Conservation (phyloP, 2,113 vertebrate species). For the Smithornis capensis region DNA sequence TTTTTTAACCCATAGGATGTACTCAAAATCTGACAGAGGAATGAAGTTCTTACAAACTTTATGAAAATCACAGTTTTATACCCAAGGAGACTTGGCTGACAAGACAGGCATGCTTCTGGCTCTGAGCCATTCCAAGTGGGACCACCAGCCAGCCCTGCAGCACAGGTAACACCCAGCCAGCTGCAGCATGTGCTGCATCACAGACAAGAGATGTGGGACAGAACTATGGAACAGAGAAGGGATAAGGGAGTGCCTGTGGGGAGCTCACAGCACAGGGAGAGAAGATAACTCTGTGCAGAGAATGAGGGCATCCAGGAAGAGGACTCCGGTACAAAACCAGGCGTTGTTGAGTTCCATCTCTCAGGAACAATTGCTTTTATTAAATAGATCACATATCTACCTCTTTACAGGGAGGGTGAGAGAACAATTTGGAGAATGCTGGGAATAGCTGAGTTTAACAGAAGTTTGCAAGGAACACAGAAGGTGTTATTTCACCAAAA, state of each 20-base stretch:
- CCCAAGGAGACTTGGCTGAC: neutral
- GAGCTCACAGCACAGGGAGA: neutral
- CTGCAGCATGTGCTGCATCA: neutral
- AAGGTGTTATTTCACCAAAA: neutral
- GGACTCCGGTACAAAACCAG: neutral
- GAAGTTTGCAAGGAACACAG: neutral
- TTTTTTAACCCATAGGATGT: neutral
- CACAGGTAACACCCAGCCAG: neutral
- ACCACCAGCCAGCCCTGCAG: neutral
- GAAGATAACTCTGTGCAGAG: neutral
- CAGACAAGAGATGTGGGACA: accelerated
- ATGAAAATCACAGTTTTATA: neutral
- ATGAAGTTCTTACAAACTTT: neutral
- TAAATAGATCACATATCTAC: neutral
- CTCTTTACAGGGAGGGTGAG: neutral
- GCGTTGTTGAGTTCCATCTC: neutral
- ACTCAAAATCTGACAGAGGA: neutral
- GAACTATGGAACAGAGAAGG: neutral
- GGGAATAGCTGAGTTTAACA: neutral
- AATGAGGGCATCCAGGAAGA: neutral
- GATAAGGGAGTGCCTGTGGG: accelerated
- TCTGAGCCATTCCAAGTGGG: neutral
- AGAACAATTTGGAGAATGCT: neutral
- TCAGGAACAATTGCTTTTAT: neutral
- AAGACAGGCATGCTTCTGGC: neutral